These are phyloP conservation scores for Erythrocercus mccallii DNA, from an alignment of 2,113 vertebrate genomes.

Conservation along the genomic window DNA sequence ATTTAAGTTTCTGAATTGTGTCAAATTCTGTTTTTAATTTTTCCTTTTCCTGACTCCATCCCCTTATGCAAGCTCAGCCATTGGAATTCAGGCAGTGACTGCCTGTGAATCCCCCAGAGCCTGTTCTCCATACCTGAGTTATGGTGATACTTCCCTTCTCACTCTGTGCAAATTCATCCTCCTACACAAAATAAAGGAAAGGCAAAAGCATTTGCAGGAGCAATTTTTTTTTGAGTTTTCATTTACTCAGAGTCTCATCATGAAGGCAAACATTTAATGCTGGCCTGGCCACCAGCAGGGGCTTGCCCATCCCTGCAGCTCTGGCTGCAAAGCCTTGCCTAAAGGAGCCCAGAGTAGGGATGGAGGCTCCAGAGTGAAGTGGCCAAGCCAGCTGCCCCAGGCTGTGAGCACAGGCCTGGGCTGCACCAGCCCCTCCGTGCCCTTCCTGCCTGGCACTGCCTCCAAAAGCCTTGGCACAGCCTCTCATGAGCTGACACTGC, in stretches of 20 bases:
- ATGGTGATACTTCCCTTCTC: not conserved
- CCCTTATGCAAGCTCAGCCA: not conserved
- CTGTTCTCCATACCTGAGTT: not conserved
- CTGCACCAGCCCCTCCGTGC: fast-evolving
- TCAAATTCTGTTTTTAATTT: not conserved
- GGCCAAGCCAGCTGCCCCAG: not conserved
- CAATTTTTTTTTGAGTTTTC: not conserved
- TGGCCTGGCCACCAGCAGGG: not conserved
- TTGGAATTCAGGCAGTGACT: not conserved
- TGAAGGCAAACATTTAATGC: not conserved
- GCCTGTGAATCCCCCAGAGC: not conserved
- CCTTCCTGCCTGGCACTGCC: not conserved
- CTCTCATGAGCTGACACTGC: fast-evolving
- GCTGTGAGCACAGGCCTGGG: not conserved
- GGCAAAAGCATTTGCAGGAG: not conserved
- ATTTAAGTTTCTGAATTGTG: not conserved
- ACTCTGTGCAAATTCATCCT: not conserved
- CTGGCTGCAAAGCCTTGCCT: not conserved
- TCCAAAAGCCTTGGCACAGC: not conserved
- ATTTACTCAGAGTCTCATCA: not conserved
- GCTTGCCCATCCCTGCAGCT: not conserved
- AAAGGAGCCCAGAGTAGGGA: not conserved
- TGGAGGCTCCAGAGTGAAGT: not conserved
- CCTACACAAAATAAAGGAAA: not conserved
- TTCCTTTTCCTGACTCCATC: not conserved